Evolutionary conservation across 30 jellyfish, hydroid and myxozoan species (phyloP).

Genomic region (Pelagia noctiluca): DNA sequence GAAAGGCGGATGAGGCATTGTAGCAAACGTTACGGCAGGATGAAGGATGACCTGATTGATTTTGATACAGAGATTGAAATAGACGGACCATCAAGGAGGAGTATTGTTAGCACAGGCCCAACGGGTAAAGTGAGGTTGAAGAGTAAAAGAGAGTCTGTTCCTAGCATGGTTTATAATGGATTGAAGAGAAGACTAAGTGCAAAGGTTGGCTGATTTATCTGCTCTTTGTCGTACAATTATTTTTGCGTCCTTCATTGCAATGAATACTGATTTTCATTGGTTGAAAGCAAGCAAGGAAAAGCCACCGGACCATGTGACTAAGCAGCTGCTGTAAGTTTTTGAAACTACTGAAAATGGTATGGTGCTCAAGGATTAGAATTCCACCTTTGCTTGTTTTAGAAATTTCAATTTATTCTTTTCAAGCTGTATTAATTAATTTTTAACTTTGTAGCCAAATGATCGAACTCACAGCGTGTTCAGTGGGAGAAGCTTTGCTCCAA

Average conservation of each 20-base stretch:
- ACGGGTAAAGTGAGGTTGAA: slow-evolving; percentile 22
- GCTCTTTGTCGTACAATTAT: too few species aligned
- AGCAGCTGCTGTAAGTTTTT: too few species aligned
- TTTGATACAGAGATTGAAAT: slow-evolving; percentile 20
- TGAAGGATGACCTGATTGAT: slow-evolving; percentile 63
- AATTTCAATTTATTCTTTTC: too few species aligned
- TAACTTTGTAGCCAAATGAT: slow-evolving; percentile 52
- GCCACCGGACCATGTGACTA: too few species aligned
- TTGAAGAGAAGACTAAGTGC: slow-evolving; percentile 65
- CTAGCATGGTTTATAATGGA: slow-evolving; percentile 76
- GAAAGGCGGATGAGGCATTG: slow-evolving; percentile 79
- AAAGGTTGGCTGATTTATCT: slow-evolving; percentile 52
- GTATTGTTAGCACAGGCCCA: slow-evolving; percentile 51
- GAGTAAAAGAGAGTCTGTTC: slow-evolving; percentile 78
- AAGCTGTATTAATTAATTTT: too few species aligned
- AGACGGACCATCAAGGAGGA: slow-evolving; percentile 50
- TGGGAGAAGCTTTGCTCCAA: slow-evolving; percentile 98
- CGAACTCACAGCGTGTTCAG: slow-evolving; percentile 73
- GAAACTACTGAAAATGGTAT: too few species aligned
- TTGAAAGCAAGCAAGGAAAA: too few species aligned
- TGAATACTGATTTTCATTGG: too few species aligned
- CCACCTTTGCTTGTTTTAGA: too few species aligned
- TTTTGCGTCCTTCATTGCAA: too few species aligned
- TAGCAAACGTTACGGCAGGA: slow-evolving; percentile 67
- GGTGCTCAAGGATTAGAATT: too few species aligned